phyloP scores from a whole-genome alignment of 2,888 invertebrate genomes.

The Atrina japonica region DNA sequence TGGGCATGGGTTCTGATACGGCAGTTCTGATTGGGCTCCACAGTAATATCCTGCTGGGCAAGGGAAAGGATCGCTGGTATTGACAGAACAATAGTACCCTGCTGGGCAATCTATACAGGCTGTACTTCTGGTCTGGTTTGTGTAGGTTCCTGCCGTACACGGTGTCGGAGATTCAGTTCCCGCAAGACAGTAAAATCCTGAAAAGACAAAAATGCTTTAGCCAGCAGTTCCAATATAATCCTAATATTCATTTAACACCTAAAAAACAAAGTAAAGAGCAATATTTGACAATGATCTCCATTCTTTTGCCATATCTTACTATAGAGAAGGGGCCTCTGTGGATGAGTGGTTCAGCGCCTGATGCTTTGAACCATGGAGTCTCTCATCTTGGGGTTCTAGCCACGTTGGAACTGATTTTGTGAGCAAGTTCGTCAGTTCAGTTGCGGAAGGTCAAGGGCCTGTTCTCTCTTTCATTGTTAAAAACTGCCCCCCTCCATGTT shows the following conservation, averaged over 20 bases:
- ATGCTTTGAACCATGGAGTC: no score
- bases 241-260: neutral
- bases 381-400: no score
- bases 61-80: slow-evolving; percentile 70
- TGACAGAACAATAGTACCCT: slow-evolving; percentile 74
- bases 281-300: no score
- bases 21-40: slow-evolving; percentile 46
- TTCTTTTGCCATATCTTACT: no score
- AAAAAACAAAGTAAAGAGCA: neutral
- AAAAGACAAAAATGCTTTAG: neutral
- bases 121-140: slow-evolving; percentile 63
- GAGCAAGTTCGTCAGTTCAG: no score
- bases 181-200: slow-evolving; percentile 72
- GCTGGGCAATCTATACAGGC: slow-evolving; percentile 70
- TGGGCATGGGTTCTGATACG: slow-evolving; percentile 66
- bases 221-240: neutral
- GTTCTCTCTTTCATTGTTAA: no score
- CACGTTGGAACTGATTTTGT: no score
- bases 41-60: slow-evolving; percentile 77
- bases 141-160: slow-evolving; percentile 69
- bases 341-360: no score
- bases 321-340: no score
- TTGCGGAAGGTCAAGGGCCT: no score
- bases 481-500: no score
- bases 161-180: slow-evolving; percentile 65